phyloP scores from a whole-genome alignment of 1,140 invertebrate species.

The Drosophila seguyi region DNA sequence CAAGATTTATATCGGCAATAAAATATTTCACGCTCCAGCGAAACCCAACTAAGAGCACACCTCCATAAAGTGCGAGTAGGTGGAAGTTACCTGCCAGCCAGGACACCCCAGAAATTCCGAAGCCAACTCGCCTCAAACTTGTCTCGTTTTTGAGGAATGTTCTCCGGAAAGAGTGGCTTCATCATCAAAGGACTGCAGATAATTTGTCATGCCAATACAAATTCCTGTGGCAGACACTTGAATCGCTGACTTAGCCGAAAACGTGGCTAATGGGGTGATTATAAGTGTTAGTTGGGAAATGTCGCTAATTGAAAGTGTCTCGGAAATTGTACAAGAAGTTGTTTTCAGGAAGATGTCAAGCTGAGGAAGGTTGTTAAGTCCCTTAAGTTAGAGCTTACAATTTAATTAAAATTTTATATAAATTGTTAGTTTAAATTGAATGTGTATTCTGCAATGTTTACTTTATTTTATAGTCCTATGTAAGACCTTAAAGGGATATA shows the following conservation, averaged over 20 bases:
- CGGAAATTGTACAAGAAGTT: background rate
- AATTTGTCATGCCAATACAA: slow-evolving; percentile 52
- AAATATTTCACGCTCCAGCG: slow-evolving; percentile 68
- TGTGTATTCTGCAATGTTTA: background rate
- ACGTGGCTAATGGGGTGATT: slow-evolving; percentile 21
- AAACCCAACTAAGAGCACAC: slow-evolving; percentile 52
- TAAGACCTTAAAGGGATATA: background rate
- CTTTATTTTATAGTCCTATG: background rate
- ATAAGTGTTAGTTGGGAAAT: background rate
- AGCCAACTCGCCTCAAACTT: slow-evolving; percentile 4
- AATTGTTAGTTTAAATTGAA: background rate
- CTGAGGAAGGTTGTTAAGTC: background rate
- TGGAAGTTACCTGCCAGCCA: slow-evolving; percentile 17
- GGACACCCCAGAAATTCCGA: background rate
- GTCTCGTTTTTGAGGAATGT: slow-evolving; percentile 41
- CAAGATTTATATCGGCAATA: slow-evolving; percentile 75
- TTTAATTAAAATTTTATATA: background rate
- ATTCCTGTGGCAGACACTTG: slow-evolving; percentile 25
- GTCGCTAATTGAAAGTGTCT: slow-evolving; percentile 9
- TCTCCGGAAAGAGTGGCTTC: slow-evolving; percentile 33
- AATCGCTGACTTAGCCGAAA: slow-evolving; percentile 4
- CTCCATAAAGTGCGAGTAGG: slow-evolving; percentile 10
- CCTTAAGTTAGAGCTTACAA: background rate
- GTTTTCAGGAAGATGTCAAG: background rate
- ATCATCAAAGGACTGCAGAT: slow-evolving; percentile 46